A percentile compares a stretch with the other conserved stretches of the same genome.
phyloP scores from a whole-genome alignment of 2,797 vertebrate genomes.

The Bovichtus variegatus region DNA sequence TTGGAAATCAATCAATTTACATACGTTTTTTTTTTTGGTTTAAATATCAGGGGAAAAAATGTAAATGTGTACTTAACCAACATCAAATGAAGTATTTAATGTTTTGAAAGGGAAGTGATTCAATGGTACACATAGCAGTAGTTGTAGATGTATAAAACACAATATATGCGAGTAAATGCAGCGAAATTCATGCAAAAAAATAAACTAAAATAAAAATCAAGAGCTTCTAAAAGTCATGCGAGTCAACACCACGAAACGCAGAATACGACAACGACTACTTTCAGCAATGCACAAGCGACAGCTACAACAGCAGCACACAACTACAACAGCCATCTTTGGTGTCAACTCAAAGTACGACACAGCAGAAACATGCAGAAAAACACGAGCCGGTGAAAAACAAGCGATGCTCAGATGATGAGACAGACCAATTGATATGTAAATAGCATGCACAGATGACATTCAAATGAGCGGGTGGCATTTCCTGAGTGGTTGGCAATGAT shows the following conservation, averaged over 20 bases:
- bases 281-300: constrained; percentile 26
- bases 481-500: constrained; percentile 69
- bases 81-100: neutral
- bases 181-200: constrained; percentile 28
- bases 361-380: constrained; percentile 56
- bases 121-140: neutral
- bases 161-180: constrained; percentile 8
- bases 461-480: constrained; percentile 51
- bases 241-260: constrained; percentile 5
- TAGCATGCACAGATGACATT: constrained; percentile 61
- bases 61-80: neutral
- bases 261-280: constrained; percentile 24
- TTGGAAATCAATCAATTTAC: neutral
- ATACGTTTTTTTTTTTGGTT: neutral
- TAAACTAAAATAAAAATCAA: too few relatives aligned
- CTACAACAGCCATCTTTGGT: constrained; percentile 42
- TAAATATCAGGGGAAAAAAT: too few relatives aligned
- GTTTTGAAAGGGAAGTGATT: constrained; percentile 25
- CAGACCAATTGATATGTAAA: constrained; percentile 46
- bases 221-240: constrained; percentile 30
- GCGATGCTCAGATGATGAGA: constrained; percentile 22
- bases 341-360: constrained; percentile 36
- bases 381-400: constrained; percentile 29
- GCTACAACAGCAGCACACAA: constrained; percentile 40
- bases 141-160: neutral